phyloP scores from a whole-genome alignment of 2,113 vertebrate species.

The Myrmophylax atrothorax region DNA sequence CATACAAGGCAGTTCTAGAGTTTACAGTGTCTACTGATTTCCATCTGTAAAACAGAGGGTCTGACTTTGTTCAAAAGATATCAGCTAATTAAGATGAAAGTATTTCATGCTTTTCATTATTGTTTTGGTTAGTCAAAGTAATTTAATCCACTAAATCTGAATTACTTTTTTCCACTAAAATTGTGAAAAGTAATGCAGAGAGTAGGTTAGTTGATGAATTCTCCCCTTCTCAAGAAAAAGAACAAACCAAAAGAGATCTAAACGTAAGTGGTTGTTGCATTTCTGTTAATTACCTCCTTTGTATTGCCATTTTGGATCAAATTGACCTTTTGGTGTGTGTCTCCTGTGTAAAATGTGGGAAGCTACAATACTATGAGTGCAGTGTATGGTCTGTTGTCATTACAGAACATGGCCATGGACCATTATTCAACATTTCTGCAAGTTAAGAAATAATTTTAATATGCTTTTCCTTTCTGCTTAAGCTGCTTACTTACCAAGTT shows the following conservation, averaged over 20 bases:
- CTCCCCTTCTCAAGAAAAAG: background rate
- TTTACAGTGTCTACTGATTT: background rate
- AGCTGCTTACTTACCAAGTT: conserved; percentile 71
- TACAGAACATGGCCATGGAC: background rate
- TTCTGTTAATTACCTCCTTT: background rate
- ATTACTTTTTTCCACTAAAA: background rate
- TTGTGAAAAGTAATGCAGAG: background rate
- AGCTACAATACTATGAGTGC: background rate
- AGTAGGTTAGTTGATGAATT: background rate
- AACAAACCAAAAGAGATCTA: background rate
- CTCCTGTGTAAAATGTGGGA: background rate
- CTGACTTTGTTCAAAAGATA: conserved; percentile 30
- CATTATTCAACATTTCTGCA: conserved; percentile 26
- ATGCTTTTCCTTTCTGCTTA: conserved; percentile 54
- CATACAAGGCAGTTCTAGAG: conserved; percentile 32
- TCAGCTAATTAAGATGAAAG: conserved; percentile 54
- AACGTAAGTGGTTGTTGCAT: background rate
- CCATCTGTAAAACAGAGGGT: background rate
- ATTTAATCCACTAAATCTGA: background rate
- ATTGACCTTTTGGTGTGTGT: background rate
- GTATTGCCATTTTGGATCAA: background rate
- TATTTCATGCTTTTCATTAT: background rate
- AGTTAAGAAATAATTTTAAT: conserved; percentile 64
- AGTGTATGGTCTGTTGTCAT: background rate
- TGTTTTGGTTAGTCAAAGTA: conserved; percentile 12